Conservation (phyloP, 2,113 vertebrate species). For the Halichoerus grypus region DNA sequence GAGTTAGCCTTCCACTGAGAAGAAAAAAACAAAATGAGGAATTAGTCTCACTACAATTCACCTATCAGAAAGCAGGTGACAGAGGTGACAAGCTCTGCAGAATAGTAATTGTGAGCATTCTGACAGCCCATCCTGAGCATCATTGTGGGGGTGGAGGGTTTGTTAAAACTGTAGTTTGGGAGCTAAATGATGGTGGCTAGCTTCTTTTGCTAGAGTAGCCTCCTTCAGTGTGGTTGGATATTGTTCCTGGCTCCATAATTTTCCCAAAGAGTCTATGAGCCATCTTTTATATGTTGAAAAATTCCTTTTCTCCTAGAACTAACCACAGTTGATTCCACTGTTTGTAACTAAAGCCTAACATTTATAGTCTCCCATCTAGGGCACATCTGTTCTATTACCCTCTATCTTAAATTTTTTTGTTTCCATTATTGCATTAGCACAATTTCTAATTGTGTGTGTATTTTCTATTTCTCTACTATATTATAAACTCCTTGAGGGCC, state of each 20-base stretch:
- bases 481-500: not conserved
- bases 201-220: not conserved
- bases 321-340: not conserved
- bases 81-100: not conserved
- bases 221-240: not conserved
- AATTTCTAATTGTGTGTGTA: not conserved
- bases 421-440: not conserved
- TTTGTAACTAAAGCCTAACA: conserved; percentile 13
- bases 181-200: not conserved
- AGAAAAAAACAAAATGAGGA: not conserved
- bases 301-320: not conserved
- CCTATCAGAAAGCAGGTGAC: not conserved
- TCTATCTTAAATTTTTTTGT: conserved; percentile 11
- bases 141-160: not conserved
- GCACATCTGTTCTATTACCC: not conserved
- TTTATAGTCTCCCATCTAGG: not conserved
- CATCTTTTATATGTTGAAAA: not conserved
- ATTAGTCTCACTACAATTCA: not conserved
- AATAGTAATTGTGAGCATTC: not conserved
- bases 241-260: not conserved
- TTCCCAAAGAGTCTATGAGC: not conserved
- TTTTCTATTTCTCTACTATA: not conserved
- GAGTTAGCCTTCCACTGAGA: not conserved
- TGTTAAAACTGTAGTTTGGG: not conserved
- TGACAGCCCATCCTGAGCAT: not conserved